A percentile compares a stretch with the other conserved stretches of the same genome.
phyloP scores from a whole-genome alignment of 2,888 invertebrate genomes.

The Cheilosia impressa region DNA sequence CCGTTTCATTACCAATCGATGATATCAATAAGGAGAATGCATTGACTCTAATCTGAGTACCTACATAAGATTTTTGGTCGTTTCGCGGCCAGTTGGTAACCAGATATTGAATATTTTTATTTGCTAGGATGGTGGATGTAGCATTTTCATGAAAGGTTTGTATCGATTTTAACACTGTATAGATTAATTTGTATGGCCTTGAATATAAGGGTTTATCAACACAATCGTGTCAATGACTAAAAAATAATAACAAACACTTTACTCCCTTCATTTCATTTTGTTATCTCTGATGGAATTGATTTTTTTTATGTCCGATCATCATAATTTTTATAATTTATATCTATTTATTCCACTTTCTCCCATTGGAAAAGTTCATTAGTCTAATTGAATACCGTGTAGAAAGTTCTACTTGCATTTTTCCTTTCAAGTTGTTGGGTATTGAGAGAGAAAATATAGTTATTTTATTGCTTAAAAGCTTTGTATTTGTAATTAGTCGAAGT shows the following conservation, averaged over 20 bases:
- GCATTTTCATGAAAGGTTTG: constrained; percentile 9
- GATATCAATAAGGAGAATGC: constrained; percentile 3
- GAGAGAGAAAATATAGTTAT: too few relatives aligned
- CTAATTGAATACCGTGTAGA: constrained; percentile 7
- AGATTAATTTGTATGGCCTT: background rate
- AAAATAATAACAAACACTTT: too few relatives aligned
- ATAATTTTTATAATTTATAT: background rate
- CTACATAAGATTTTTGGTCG: too few relatives aligned
- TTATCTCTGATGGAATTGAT: too few relatives aligned
- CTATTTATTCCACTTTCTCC: background rate
- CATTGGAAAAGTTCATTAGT: constrained; percentile 1
- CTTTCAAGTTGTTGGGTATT: background rate
- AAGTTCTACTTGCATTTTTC: background rate
- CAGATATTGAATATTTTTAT: background rate
- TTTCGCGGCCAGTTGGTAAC: constrained; percentile 1
- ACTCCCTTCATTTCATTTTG: background rate
- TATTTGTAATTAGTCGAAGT: too few relatives aligned
- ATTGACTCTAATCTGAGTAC: background rate
- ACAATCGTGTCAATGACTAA: too few relatives aligned
- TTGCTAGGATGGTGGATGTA: background rate
- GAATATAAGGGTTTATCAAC: too few relatives aligned
- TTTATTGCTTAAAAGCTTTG: too few relatives aligned
- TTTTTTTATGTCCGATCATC: background rate
- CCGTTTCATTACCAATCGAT: background rate
- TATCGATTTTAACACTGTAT: constrained; percentile 20